Conservation (phyloP, 2,113 vertebrate genomes). For the Anthoscopus minutus region DNA sequence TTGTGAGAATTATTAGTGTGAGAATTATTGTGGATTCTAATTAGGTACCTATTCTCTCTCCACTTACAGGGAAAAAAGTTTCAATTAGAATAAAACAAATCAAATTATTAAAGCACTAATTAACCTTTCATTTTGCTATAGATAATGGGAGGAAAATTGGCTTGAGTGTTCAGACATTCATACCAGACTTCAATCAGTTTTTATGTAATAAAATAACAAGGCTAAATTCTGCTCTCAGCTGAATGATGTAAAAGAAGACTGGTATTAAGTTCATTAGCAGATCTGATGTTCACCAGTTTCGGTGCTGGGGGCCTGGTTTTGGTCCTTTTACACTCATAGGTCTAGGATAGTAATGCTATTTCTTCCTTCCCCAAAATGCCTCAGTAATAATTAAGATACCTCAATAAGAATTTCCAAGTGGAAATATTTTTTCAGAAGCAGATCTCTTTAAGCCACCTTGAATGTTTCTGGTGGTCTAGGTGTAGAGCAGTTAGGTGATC, state of each 20-base stretch:
- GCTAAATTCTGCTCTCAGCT: not conserved
- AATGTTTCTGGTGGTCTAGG: not conserved
- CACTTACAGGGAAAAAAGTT: constrained; percentile 49
- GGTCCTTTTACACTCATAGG: not conserved
- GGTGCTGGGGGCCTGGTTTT: not conserved
- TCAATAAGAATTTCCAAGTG: not conserved
- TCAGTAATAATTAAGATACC: not conserved
- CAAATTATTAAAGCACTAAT: constrained; percentile 35
- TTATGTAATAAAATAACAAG: not conserved
- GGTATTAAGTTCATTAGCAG: not conserved
- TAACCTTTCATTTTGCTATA: not conserved
- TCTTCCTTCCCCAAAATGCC: not conserved
- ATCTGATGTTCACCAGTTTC: not conserved
- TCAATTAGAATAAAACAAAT: constrained; percentile 51
- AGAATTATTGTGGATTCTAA: constrained; percentile 47
- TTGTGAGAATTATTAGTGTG: constrained; percentile 12
- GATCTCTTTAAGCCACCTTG: not conserved
- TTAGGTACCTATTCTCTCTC: constrained; percentile 56
- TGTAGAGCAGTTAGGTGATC: not conserved
- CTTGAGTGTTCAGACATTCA: not conserved
- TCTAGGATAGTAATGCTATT: not conserved
- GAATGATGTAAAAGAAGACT: not conserved
- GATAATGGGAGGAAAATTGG: constrained; percentile 37
- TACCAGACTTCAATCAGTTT: not conserved
- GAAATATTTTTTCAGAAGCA: not conserved